Evolutionary conservation across 2,888 invertebrate genomes (phyloP).

Genomic region (Candidula unifasciata): DNA sequence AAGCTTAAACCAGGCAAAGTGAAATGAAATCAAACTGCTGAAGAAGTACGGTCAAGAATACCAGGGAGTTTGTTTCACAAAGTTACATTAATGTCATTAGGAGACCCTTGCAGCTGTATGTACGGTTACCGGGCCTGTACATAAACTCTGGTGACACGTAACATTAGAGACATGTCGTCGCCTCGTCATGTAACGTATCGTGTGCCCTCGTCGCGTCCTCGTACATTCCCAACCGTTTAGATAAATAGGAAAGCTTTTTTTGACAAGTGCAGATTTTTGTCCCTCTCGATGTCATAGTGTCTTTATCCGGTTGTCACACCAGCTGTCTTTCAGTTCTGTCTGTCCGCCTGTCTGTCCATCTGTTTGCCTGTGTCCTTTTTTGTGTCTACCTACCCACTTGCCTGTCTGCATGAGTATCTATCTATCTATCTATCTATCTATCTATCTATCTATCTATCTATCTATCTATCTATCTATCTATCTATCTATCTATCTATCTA

Average conservation of each 20-base stretch:
- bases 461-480: background rate
- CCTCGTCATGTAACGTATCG: no score
- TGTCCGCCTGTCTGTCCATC: background rate
- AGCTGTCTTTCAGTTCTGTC: no score
- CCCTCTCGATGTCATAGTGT: background rate
- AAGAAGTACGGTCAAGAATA: no score
- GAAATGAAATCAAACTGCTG: no score
- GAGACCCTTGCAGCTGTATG: no score
- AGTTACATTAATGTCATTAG: no score
- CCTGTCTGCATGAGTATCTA: no score
- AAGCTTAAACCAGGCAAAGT: no score
- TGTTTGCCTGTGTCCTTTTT: background rate
- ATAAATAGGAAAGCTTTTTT: background rate
- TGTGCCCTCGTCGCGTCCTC: no score
- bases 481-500: background rate
- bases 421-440: background rate
- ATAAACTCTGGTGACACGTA: constrained; percentile 7
- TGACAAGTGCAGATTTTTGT: background rate
- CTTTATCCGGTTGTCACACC: background rate
- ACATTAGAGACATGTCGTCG: background rate
- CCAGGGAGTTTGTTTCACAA: no score
- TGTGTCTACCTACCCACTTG: no score
- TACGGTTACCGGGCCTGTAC: background rate
- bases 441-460: background rate
- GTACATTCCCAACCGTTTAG: no score